Conservation (phyloP, 2,888 invertebrate genomes). For the Nomada hirtipes region DNA sequence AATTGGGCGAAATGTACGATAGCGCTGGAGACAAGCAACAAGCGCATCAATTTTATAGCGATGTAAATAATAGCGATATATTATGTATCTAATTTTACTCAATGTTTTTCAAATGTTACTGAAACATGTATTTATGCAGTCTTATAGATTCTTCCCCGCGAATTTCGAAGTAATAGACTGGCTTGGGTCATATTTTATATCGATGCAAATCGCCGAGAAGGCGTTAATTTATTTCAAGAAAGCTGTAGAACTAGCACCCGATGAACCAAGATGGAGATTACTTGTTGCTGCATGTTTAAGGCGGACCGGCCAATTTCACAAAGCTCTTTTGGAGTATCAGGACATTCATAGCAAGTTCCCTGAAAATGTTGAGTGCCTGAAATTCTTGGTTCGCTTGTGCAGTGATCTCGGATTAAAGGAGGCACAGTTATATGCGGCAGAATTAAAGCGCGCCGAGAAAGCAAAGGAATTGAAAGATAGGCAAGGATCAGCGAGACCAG, state of each 20-base stretch:
- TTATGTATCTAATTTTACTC: background rate
- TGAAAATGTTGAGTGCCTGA: conserved; percentile 96
- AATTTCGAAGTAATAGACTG: conserved; percentile 91
- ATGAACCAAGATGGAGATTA: conserved; percentile 92
- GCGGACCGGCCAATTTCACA: conserved; percentile 93
- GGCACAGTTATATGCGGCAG: conserved; percentile 92
- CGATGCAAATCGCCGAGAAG: conserved; percentile 95
- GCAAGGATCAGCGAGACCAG: conserved; percentile 86
- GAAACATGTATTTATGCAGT: conserved; percentile 74
- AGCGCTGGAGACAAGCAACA: conserved; percentile 95
- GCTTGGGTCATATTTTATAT: conserved; percentile 95
- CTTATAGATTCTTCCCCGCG: conserved; percentile 82
- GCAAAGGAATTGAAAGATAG: conserved; percentile 86
- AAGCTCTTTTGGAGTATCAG: conserved; percentile 93
- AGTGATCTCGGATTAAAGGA: conserved; percentile 96
- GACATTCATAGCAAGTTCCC: conserved; percentile 95
- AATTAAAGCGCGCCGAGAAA: conserved; percentile 91
- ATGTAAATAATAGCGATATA: conserved; percentile 85
- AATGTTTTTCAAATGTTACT: conserved; percentile 53
- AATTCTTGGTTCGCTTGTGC: conserved; percentile 94
- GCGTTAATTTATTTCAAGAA: conserved; percentile 93
- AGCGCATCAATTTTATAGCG: conserved; percentile 93
- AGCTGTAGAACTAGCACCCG: conserved; percentile 86
- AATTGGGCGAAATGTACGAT: conserved; percentile 95
- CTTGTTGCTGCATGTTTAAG: conserved; percentile 94